These are phyloP conservation scores for Bedellia somnulentella DNA, from an alignment of 2,888 invertebrate species.

Conservation along the genomic window DNA sequence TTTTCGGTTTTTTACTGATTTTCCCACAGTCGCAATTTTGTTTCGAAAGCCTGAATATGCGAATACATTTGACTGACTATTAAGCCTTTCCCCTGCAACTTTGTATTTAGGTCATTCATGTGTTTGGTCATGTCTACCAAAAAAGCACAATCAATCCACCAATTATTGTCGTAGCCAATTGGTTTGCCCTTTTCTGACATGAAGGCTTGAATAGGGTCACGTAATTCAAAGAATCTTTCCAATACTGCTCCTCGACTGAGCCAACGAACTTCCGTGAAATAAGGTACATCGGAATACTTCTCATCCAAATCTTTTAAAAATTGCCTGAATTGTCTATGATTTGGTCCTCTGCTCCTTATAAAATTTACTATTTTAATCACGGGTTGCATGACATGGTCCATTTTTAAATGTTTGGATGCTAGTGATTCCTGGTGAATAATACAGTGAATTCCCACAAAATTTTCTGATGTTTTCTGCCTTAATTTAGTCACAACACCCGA, in stretches of 20 bases:
- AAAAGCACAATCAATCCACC: constrained; percentile 5
- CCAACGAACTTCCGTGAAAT: neutral
- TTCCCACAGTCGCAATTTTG: neutral
- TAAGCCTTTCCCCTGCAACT: constrained; percentile 6
- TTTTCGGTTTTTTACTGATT: neutral
- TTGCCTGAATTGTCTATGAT: constrained; percentile 10
- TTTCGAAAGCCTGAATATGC: neutral
- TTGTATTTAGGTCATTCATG: constrained; percentile 3
- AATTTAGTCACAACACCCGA: neutral
- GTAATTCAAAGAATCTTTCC: neutral
- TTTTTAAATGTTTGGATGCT: neutral
- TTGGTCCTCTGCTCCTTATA: constrained; percentile 6
- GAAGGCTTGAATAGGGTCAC: neutral
- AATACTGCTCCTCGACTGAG: neutral
- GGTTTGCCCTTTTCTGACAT: neutral
- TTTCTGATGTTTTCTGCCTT: no score
- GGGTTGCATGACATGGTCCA: neutral
- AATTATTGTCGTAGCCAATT: no score
- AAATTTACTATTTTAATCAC: constrained; percentile 1
- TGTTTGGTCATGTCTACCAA: constrained; percentile 4
- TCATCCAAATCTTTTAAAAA: constrained; percentile 9
- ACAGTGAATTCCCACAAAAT: constrained; percentile 3
- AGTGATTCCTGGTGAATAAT: constrained; percentile 4
- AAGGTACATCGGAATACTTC: neutral
- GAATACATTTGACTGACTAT: constrained; percentile 1